Conservation (phyloP, 1,140 invertebrate species). For the Nephila pilipes region DNA sequence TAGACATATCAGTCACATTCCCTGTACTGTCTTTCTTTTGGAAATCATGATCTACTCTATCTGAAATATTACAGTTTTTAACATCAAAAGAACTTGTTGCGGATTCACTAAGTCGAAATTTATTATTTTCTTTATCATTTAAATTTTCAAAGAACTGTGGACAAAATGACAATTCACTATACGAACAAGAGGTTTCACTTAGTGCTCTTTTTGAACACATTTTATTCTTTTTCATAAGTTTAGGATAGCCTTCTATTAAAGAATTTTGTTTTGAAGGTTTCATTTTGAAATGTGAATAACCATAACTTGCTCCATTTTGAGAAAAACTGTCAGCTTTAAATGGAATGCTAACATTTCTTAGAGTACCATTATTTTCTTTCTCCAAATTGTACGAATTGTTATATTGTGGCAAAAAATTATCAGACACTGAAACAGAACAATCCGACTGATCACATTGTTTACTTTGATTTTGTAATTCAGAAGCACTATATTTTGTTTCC, state of each 20-base stretch:
- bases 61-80: background rate
- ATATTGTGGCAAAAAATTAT: background rate
- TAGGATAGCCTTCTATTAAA: background rate
- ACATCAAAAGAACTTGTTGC: background rate
- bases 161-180: background rate
- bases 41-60: background rate
- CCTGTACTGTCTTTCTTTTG: background rate
- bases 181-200: background rate
- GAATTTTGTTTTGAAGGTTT: background rate
- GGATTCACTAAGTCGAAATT: background rate
- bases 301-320: background rate
- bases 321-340: background rate
- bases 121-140: background rate
- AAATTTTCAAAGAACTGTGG: background rate
- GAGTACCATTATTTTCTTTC: background rate
- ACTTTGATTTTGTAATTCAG: background rate
- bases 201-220: background rate
- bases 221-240: background rate
- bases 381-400: too few species aligned
- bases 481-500: background rate
- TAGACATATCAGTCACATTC: background rate
- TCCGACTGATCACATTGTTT: background rate
- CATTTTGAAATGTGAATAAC: background rate
- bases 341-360: background rate
- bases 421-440: background rate